Evolutionary conservation across 2,113 vertebrate species (phyloP), one percentile per base, ranked within the genome.

Genomic region (Thalassoma bifasciatum): DNA sequence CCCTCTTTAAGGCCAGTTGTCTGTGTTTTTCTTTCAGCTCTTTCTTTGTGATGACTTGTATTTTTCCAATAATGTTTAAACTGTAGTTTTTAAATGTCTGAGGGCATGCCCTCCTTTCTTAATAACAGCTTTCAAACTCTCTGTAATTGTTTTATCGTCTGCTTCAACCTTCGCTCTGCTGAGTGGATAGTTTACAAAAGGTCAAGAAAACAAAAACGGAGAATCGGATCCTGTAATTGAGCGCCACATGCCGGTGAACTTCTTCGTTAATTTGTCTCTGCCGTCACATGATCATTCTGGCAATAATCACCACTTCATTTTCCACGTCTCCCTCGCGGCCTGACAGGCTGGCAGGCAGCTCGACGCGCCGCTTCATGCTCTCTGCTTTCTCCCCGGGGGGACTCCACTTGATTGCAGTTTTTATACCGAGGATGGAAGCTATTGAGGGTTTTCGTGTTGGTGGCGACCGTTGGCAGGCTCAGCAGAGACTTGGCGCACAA

Each of bases 341-440:
- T 64, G 66, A 86, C 44, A 50, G 70, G 58, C 68, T 90, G 88
- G 79, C 84, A 88, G 70, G 40, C 69, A 77, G 57, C 52, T 61
- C 49, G 60, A 30, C 34, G 14, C 30, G 54, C 54, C 16, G 37
- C 67, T 49, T 49, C 46, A 49, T 57, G 50, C 68, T 46, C 74
- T 71, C 80, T 54, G 42, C 23, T 52, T 65, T 82, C 36, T 16
- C 66, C 79, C 53, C 7, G 11, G 72, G 11, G 72, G 72, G 75
- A 70, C 51, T 5, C 24, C 22, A 79, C 77, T 87, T 89, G 86
- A 92, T 89, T 90, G 77, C 78, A 86, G 74, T 80, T 87, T 49
- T 88, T 81, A 56, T 83, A 78, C 82, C 75, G 79, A 37, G 22
- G 59, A 89, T 84, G 84, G 88, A 92, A 91, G 89, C 78, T 81